phyloP scores from a whole-genome alignment of 2,113 vertebrate species.

The Halcyon senegalensis region DNA sequence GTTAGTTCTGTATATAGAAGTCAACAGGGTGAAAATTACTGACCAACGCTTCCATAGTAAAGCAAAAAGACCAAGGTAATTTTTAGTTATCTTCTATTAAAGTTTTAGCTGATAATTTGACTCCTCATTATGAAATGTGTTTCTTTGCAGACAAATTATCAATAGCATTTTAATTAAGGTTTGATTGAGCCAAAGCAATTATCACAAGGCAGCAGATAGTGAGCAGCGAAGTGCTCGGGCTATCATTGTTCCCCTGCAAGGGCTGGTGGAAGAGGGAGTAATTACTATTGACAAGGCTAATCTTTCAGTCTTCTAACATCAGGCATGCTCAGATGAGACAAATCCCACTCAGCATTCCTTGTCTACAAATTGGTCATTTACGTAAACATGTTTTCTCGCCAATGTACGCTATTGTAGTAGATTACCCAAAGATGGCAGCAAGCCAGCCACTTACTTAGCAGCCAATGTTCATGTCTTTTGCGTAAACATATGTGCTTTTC shows the following conservation, averaged over 20 bases:
- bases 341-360: neutral
- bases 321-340: constrained; percentile 3
- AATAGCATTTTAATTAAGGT: constrained; percentile 42
- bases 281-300: constrained; percentile 24
- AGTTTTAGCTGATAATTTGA: neutral
- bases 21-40: neutral
- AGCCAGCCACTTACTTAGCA: constrained; percentile 34
- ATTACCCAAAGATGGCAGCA: constrained; percentile 43
- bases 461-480: neutral
- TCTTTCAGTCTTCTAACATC: neutral
- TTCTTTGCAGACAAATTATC: constrained; percentile 41
- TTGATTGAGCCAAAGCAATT: constrained; percentile 47
- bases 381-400: neutral
- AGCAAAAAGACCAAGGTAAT: neutral
- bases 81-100: neutral
- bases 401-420: neutral
- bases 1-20: neutral
- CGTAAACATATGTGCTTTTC: neutral
- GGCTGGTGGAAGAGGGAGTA: neutral
- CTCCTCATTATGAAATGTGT: neutral
- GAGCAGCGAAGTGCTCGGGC: neutral
- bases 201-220: constrained; percentile 8
- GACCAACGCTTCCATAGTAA: neutral
- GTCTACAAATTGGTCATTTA: neutral
- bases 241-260: neutral